Base-by-base conservation (phyloP, 1,140 invertebrate species). In the Wiebesia pumilae region DNA sequence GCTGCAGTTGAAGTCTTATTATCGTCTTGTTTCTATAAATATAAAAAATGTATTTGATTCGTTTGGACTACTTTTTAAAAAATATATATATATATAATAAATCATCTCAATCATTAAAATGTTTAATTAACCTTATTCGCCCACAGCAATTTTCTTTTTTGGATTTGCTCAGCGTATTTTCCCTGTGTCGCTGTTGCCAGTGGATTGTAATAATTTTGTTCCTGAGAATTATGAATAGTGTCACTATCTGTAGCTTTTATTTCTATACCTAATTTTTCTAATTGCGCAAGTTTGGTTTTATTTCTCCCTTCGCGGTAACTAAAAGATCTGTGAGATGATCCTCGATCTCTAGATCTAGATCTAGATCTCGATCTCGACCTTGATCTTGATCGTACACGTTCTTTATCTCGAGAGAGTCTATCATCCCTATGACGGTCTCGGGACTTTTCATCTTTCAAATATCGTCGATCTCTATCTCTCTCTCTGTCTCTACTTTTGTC, bases 141-240 rank as follows among this genome's bases (percentile, higher is more conserved):
- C 97, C 98, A 99, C 12, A 99, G 93, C 30, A 98, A 93, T 93
- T 98, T 98, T 78, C 98, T 95, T 91, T 98, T 98, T 90, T 98
- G 97, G 75, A 97, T 96, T 93, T 97, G 96, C 89, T 98, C 97
- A 27, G 97, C 97, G 91, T 98, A 97, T 89, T 97, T 97, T 71
- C 96, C 95, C 75, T 97, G 96, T 89, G 97, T 97, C 14, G 97
- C 95, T 14, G 97, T 96, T 35, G 96, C 96, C 6, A 95, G 92
- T 24, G 97, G 97, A 93, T 98, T 98, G 90, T 97, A 98, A 93
- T 97, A 98, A 88, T 95, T 95, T 51, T 95, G 95, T 87, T 96
- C 95, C 1, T 91, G 90, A 91, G 88, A 16, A 43, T 79, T 85
- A 7, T 87, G 65, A 4, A 79, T 80, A 3, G 51, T 38, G 16